Percentiles rank a stretch among this genome's conserved stretches.
Evolutionary conservation across 1,140 invertebrate species (phyloP).

Genomic region (Sminthurides bifidus): DNA sequence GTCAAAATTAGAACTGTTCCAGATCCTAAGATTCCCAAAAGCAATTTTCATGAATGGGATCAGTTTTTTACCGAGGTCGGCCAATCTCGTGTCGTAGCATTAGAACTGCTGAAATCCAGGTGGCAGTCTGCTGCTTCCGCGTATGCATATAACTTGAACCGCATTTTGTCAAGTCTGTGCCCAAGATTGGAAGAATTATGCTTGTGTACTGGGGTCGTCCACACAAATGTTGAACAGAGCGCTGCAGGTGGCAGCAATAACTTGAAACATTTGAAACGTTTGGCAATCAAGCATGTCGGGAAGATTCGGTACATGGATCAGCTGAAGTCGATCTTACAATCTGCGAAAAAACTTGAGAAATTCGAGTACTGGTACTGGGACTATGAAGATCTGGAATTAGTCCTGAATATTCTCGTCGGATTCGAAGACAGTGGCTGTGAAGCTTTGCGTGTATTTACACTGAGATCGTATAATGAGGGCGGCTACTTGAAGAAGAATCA

Average conservation of each 20-base stretch:
- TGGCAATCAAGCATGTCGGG: background rate
- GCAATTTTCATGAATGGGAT: no score
- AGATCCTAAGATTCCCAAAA: no score
- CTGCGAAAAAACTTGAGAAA: background rate
- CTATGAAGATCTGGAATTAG: background rate
- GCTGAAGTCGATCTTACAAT: slow-evolving; percentile 1
- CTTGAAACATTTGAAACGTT: background rate
- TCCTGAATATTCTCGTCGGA: background rate
- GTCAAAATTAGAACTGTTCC: no score
- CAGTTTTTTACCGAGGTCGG: no score
- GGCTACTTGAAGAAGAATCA: slow-evolving; percentile 7
- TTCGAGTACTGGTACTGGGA: slow-evolving; percentile 4
- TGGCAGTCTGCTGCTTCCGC: background rate
- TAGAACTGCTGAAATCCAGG: background rate
- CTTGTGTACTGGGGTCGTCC: background rate
- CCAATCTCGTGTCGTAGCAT: no score
- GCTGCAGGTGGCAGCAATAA: background rate
- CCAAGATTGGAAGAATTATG: slow-evolving; percentile 6
- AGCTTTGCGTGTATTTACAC: background rate
- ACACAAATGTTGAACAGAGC: background rate
- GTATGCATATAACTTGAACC: background rate
- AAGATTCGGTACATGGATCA: background rate
- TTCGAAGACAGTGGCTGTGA: background rate
- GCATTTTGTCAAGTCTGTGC: slow-evolving; percentile 3
- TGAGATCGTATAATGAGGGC: background rate